Percentiles rank a stretch among this genome's conserved stretches.
Evolutionary conservation across 2,113 vertebrate species (phyloP).

Genomic region (Accipiter virgatus): DNA sequence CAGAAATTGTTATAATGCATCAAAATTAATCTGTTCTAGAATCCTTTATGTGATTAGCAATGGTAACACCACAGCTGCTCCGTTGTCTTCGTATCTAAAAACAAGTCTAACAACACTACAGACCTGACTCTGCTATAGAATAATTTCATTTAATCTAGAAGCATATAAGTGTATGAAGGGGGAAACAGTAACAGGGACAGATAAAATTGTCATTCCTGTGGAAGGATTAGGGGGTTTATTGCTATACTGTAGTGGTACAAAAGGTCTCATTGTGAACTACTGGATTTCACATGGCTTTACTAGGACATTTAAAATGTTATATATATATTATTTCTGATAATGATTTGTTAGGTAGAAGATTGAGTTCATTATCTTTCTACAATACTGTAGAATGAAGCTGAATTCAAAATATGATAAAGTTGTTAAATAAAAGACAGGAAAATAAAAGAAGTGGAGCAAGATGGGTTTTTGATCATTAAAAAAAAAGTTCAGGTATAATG

Average conservation of each 20-base stretch:
- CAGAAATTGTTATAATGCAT: neutral
- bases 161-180: neutral
- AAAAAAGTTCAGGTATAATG: slow-evolving; percentile 76
- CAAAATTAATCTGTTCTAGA: neutral
- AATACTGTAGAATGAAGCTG: slow-evolving; percentile 48
- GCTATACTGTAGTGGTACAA: neutral
- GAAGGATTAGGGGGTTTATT: neutral
- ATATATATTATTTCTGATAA: slow-evolving; percentile 10
- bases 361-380: slow-evolving; percentile 59
- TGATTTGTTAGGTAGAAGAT: slow-evolving; percentile 24
- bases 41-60: neutral
- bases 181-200: neutral
- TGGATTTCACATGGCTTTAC: neutral
- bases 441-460: slow-evolving; percentile 61
- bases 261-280: neutral
- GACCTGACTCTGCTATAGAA: neutral
- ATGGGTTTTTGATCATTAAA: slow-evolving; percentile 73
- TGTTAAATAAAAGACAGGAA: slow-evolving; percentile 70
- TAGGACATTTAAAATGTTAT: neutral
- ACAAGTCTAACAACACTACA: neutral
- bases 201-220: neutral
- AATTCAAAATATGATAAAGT: slow-evolving; percentile 72
- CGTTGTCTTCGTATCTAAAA: neutral
- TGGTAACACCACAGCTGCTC: neutral
- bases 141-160: neutral